Percentiles rank a stretch among this genome's conserved stretches.
phyloP scores from a whole-genome alignment of 2,797 vertebrate species.

The Crenuchus spilurus region DNA sequence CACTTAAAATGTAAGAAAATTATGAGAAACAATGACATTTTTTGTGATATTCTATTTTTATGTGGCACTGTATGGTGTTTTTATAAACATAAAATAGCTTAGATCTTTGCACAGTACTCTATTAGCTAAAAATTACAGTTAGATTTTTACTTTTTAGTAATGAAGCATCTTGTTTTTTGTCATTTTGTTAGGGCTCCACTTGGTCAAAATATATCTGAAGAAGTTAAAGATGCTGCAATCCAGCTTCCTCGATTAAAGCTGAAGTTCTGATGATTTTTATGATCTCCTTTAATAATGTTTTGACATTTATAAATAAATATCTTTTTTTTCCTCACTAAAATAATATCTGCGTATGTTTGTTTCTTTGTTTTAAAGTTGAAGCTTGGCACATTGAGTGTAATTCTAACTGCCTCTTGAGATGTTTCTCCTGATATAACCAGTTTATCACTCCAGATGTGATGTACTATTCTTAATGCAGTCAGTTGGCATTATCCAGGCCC shows the following conservation, averaged over 20 bases:
- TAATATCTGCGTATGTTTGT: neutral
- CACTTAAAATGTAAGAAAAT: too few relatives aligned
- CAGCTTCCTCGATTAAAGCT: constrained; percentile 79
- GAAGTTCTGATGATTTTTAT: constrained; percentile 49
- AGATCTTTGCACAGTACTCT: too few relatives aligned
- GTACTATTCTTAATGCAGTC: neutral
- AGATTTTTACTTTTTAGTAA: too few relatives aligned
- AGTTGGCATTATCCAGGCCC: neutral
- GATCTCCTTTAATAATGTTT: neutral
- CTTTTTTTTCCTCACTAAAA: neutral
- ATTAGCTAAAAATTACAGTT: too few relatives aligned
- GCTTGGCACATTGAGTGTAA: neutral
- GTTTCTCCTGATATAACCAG: neutral
- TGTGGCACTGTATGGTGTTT: too few relatives aligned
- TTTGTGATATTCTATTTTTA: neutral
- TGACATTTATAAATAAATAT: neutral
- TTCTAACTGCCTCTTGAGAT: neutral
- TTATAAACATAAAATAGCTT: too few relatives aligned
- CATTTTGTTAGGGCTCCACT: constrained; percentile 83
- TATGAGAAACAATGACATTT: too few relatives aligned
- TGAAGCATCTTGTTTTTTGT: too few relatives aligned
- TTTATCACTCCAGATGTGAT: neutral
- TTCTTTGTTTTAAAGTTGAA: constrained; percentile 8
- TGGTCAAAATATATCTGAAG: constrained; percentile 85
- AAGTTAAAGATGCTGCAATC: constrained; percentile 86